phyloP scores from a whole-genome alignment of 2,113 vertebrate genomes.

The Mormyrus lacerda region DNA sequence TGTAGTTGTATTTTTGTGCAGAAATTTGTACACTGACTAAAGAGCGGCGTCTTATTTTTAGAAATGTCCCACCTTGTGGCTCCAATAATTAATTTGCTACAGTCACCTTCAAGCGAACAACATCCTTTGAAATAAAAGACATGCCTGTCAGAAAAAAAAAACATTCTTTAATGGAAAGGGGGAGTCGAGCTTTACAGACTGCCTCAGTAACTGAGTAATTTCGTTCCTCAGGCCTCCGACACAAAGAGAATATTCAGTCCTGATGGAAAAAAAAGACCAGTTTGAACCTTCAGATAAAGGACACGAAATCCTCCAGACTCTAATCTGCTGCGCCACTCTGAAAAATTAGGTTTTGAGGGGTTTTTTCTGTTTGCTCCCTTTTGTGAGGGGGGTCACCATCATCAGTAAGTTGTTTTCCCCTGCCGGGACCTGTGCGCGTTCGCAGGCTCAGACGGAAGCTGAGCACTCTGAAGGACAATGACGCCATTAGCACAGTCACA shows the following conservation, averaged over 20 bases:
- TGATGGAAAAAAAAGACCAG: neutral
- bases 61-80: neutral
- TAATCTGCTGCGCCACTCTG: constrained; percentile 1
- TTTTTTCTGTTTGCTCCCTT: neutral
- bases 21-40: neutral
- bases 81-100: neutral
- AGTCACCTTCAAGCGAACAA: neutral
- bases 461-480: neutral
- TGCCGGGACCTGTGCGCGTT: neutral
- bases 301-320: neutral
- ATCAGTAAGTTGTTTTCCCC: neutral
- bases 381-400: neutral
- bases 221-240: neutral
- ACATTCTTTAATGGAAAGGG: neutral
- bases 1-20: neutral
- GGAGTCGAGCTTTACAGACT: neutral
- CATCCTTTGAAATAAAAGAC: neutral
- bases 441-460: neutral
- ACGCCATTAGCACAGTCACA: neutral
- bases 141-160: neutral
- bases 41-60: neutral
- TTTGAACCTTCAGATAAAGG: neutral
- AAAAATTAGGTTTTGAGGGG: neutral
- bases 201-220: neutral
- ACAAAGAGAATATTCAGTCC: neutral